Conservation (phyloP, 1,140 invertebrate genomes). For the Drosophila fuyamai region DNA sequence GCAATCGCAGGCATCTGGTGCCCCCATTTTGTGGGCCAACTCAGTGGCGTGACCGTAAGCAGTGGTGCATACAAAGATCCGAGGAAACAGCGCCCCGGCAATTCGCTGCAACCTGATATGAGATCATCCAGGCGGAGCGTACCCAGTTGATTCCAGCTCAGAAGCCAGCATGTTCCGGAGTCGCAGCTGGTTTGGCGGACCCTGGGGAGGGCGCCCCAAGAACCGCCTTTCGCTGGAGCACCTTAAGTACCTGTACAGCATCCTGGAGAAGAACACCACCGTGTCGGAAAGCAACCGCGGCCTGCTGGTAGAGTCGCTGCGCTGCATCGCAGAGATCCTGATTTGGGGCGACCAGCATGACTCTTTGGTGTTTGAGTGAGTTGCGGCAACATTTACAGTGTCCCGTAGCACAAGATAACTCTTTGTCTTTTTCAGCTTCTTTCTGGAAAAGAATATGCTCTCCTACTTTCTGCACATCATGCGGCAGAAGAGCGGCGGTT, state of each 20-base stretch:
- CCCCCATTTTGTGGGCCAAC: background rate
- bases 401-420: background rate
- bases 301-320: slow-evolving; percentile 97
- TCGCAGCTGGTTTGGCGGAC: slow-evolving; percentile 94
- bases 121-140: slow-evolving; percentile 20
- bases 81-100: background rate
- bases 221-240: slow-evolving; percentile 98
- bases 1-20: background rate
- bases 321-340: slow-evolving; percentile 99
- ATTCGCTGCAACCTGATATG: slow-evolving; percentile 19
- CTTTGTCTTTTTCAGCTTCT: slow-evolving; percentile 90
- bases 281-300: slow-evolving; percentile 98
- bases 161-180: slow-evolving; percentile 90
- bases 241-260: slow-evolving; percentile 98
- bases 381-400: slow-evolving; percentile 51
- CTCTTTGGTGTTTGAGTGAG: slow-evolving; percentile 99
- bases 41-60: background rate
- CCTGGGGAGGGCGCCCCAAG: slow-evolving; percentile 93
- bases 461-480: slow-evolving; percentile 99
- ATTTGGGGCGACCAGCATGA: slow-evolving; percentile 99
- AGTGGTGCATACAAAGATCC: slow-evolving; percentile 7
- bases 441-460: slow-evolving; percentile 99
- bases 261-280: slow-evolving; percentile 98
- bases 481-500: slow-evolving; percentile 97
- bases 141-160: slow-evolving; percentile 25